A percentile compares a stretch with the other conserved stretches of the same genome.
Conservation (phyloP, 2,797 vertebrate species). For the Platalea minor region DNA sequence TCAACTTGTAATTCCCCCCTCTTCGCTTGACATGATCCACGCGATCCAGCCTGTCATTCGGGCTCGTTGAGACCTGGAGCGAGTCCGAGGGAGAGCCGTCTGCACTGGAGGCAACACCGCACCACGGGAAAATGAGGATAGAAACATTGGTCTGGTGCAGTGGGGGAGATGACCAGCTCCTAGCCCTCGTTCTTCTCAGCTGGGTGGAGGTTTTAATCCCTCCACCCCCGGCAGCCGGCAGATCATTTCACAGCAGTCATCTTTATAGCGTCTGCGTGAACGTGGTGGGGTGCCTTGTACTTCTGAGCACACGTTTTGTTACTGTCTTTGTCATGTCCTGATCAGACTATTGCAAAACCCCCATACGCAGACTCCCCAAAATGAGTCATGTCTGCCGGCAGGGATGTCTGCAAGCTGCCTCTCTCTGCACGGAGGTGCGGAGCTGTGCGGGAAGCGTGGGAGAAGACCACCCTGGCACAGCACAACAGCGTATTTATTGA, state of each 20-base stretch:
- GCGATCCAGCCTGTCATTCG: not conserved
- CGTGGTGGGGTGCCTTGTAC: not conserved
- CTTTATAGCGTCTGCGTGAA: not conserved
- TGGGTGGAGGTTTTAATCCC: not conserved
- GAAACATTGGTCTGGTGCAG: not conserved
- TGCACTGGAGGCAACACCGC: not conserved
- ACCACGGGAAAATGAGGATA: not conserved
- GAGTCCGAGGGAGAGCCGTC: accelerated
- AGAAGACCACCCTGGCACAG: not conserved
- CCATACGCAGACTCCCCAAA: not conserved
- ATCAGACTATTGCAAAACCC: constrained; percentile 31
- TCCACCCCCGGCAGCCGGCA: not conserved
- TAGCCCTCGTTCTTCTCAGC: not conserved
- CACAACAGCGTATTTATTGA: not conserved
- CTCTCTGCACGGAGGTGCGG: not conserved
- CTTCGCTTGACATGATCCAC: accelerated
- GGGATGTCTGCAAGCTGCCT: not conserved
- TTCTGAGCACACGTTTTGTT: not conserved
- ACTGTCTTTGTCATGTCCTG: not conserved
- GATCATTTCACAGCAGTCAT: not conserved
- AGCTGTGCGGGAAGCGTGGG: accelerated
- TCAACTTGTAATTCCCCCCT: accelerated
- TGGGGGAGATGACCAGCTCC: not conserved
- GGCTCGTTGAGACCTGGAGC: not conserved
- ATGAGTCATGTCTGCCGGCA: constrained; percentile 21